A percentile compares a stretch with the other conserved stretches of the same genome.
Evolutionary conservation across 2,888 invertebrate genomes (phyloP).

Genomic region (Drosophila quinaria): DNA sequence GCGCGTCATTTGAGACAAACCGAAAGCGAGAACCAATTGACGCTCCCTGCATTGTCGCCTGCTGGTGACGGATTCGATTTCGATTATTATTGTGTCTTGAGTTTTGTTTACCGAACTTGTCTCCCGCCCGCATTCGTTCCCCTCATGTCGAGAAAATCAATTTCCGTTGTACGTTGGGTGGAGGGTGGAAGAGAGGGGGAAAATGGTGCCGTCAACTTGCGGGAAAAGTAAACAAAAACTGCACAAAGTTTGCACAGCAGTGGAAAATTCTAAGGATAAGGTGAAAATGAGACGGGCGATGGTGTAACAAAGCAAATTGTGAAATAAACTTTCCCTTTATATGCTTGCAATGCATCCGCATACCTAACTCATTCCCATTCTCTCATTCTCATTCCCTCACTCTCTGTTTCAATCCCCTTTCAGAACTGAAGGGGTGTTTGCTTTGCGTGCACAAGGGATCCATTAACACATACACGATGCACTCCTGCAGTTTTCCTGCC

Average conservation of each 20-base stretch:
- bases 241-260: conserved; percentile 67
- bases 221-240: conserved; percentile 66
- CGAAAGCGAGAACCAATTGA: conserved; percentile 43
- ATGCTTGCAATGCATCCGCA: conserved; percentile 57
- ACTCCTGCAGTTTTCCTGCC: conserved; percentile 94
- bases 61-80: conserved; percentile 76
- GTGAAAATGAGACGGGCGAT: conserved; percentile 1
- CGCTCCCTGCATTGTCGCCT: conserved; percentile 59
- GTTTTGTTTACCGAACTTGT: conserved; percentile 67
- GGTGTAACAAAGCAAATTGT: conserved; percentile 67
- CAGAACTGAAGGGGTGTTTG: conserved; percentile 91
- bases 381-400: neutral
- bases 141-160: conserved; percentile 63
- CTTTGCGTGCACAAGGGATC: conserved; percentile 94
- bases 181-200: too few relatives aligned
- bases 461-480: conserved; percentile 94
- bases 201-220: conserved; percentile 41
- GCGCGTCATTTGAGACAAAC: conserved; percentile 32
- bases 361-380: neutral
- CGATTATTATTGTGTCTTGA: conserved; percentile 76
- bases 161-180: conserved; percentile 64
- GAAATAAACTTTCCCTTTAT: conserved; percentile 69
- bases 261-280: conserved; percentile 26
- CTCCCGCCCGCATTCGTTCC: conserved; percentile 17
- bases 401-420: neutral